Percentiles rank a stretch among this genome's conserved stretches.
phyloP scores from a whole-genome alignment of 2,888 invertebrate species.

The Petrophora chlorosata region DNA sequence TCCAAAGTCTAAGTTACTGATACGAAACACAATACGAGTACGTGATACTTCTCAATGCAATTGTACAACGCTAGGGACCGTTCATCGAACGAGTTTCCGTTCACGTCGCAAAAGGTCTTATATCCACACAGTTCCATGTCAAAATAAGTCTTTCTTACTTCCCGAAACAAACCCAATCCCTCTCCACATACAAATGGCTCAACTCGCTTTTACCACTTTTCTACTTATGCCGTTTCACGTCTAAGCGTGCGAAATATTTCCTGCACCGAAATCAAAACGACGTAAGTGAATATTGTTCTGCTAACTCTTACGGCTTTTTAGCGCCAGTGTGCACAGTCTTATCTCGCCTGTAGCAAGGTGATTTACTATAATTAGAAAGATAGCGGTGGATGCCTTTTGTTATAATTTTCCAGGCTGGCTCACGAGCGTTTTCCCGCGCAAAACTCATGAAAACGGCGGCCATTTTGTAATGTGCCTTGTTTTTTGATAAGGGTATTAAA shows the following conservation, averaged over 20 bases:
- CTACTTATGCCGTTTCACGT: constrained; percentile 53
- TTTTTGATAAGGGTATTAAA: constrained; percentile 84
- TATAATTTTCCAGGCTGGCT: constrained; percentile 82
- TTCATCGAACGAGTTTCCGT: constrained; percentile 69
- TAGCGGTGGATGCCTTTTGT: constrained; percentile 84
- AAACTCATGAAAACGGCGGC: constrained; percentile 80
- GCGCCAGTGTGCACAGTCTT: constrained; percentile 66
- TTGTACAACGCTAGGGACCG: constrained; percentile 75
- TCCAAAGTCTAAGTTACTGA: constrained; percentile 35
- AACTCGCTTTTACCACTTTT: constrained; percentile 46
- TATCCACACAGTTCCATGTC: constrained; percentile 45
- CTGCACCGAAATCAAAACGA: constrained; percentile 56
- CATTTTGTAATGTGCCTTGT: constrained; percentile 83
- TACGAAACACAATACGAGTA: constrained; percentile 54
- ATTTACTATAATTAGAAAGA: constrained; percentile 85
- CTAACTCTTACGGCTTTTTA: constrained; percentile 67
- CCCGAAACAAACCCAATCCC: constrained; percentile 50
- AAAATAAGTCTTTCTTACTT: constrained; percentile 50
- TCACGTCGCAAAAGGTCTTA: constrained; percentile 60
- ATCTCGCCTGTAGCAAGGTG: constrained; percentile 82
- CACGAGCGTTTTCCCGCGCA: constrained; percentile 79
- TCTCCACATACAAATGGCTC: constrained; percentile 47
- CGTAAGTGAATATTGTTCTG: constrained; percentile 51
- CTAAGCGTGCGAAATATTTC: constrained; percentile 47
- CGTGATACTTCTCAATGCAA: constrained; percentile 66